Evolutionary conservation across 1,140 invertebrate species (phyloP).

Genomic region (fruit fly (Drosophila melanogaster)): DNA sequence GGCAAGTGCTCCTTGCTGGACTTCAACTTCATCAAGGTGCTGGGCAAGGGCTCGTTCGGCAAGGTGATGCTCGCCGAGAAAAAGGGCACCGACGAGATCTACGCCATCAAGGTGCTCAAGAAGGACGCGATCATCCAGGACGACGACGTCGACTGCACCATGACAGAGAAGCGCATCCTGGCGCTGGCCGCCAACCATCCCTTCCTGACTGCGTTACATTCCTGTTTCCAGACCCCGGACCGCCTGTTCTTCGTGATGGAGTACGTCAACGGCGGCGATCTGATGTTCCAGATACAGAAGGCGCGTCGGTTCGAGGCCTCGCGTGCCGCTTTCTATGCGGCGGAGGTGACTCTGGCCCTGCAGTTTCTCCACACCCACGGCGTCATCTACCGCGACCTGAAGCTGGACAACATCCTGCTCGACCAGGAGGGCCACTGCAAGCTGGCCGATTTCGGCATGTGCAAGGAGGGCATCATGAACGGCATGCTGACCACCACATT

Average conservation of each 20-base stretch:
- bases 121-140: conserved; percentile 99
- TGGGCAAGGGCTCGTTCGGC: conserved; percentile 99
- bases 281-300: conserved; percentile 99
- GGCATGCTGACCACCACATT: conserved; percentile 97
- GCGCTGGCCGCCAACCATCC: conserved; percentile 98
- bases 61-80: conserved; percentile 99
- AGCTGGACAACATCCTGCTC: conserved; percentile 99
- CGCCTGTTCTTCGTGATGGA: conserved; percentile 96
- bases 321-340: conserved; percentile 97
- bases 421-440: conserved; percentile 99
- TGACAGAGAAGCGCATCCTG: conserved; percentile 99
- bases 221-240: conserved; percentile 98
- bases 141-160: conserved; percentile 99
- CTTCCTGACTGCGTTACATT: conserved; percentile 98
- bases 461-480: conserved; percentile 90
- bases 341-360: conserved; percentile 99
- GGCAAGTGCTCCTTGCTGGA: conserved; percentile 92
- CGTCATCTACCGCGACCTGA: conserved; percentile 99
- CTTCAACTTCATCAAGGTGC: conserved; percentile 98
- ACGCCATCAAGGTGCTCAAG: conserved; percentile 99
- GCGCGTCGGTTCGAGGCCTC: conserved; percentile 99
- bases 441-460: conserved; percentile 99
- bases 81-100: conserved; percentile 97
- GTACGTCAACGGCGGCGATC: conserved; percentile 99
- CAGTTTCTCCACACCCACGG: conserved; percentile 99